Evolutionary conservation across 2,113 vertebrate genomes (phyloP).

Genomic region (Daphoenositta chrysoptera): DNA sequence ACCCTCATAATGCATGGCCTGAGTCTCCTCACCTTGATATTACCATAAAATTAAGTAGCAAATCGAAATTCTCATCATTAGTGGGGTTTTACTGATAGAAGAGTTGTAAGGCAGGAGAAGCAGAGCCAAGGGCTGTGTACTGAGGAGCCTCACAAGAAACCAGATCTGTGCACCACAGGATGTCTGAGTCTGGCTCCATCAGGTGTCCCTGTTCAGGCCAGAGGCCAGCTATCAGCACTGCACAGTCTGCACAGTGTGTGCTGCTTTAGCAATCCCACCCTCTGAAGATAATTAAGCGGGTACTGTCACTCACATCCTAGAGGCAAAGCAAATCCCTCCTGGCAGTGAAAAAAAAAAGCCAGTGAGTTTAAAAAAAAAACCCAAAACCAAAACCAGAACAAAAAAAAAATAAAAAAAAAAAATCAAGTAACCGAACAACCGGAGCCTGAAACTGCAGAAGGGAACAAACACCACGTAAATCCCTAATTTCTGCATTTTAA

Average conservation of each 20-base stretch:
- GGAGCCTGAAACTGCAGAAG: fast-evolving
- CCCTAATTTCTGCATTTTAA: not conserved
- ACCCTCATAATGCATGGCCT: not conserved
- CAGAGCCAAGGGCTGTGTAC: not conserved
- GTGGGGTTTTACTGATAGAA: not conserved
- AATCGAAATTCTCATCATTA: not conserved
- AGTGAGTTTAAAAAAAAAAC: not conserved
- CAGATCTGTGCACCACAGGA: not conserved
- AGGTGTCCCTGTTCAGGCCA: fast-evolving
- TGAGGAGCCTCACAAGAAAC: not conserved
- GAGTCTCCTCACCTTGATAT: not conserved
- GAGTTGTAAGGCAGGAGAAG: not conserved
- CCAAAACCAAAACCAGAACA: not conserved
- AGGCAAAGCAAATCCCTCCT: not conserved
- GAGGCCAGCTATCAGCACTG: not conserved
- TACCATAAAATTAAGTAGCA: not conserved
- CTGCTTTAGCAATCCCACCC: not conserved
- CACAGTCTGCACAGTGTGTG: fast-evolving
- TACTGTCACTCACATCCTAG: not conserved
- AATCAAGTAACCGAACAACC: not conserved
- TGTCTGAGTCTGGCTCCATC: not conserved
- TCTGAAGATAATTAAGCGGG: not conserved
- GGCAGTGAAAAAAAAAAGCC: not conserved
- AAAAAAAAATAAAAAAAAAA: too few species aligned
- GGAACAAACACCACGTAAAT: not conserved